Conservation (phyloP, 2,113 vertebrate species). For the Phodopus roborovskii region DNA sequence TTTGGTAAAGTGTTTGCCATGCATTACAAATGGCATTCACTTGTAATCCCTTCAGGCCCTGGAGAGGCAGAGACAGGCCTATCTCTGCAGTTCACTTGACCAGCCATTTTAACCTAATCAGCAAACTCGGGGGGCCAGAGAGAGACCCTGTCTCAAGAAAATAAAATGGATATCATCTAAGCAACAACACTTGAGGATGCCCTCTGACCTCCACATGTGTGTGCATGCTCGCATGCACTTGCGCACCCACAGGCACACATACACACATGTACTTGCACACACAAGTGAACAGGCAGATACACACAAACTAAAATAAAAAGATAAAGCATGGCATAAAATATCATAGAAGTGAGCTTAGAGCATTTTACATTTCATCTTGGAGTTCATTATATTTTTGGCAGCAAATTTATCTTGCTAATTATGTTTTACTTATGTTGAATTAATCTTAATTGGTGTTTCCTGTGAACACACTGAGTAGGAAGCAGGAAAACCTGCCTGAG, state of each 20-base stretch:
- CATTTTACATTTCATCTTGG: slow-evolving; percentile 74
- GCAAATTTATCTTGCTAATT: slow-evolving; percentile 79
- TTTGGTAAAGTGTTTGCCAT: neutral
- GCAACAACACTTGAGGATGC: neutral
- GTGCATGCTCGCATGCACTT: too few relatives aligned
- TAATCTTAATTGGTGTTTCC: slow-evolving; percentile 80
- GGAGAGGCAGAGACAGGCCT: neutral
- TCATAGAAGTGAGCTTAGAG: slow-evolving; percentile 64
- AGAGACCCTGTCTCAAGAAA: neutral
- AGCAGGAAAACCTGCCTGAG: slow-evolving; percentile 64
- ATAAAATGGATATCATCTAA: neutral
- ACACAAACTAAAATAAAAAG: slow-evolving; percentile 30
- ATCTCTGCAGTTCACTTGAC: neutral
- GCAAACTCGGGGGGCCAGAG: neutral
- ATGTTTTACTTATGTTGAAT: slow-evolving; percentile 80
- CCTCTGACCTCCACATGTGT: neutral
- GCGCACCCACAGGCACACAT: neutral
- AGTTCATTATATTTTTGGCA: slow-evolving; percentile 81
- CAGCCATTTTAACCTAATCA: neutral
- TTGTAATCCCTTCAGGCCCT: neutral
- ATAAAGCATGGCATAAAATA: slow-evolving; percentile 36
- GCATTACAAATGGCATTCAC: neutral
- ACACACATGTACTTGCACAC: neutral
- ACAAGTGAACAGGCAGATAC: neutral
- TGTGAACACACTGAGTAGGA: slow-evolving; percentile 66